phyloP scores from a whole-genome alignment of 1,140 invertebrate species.

The Ceratosolen fusciceps region DNA sequence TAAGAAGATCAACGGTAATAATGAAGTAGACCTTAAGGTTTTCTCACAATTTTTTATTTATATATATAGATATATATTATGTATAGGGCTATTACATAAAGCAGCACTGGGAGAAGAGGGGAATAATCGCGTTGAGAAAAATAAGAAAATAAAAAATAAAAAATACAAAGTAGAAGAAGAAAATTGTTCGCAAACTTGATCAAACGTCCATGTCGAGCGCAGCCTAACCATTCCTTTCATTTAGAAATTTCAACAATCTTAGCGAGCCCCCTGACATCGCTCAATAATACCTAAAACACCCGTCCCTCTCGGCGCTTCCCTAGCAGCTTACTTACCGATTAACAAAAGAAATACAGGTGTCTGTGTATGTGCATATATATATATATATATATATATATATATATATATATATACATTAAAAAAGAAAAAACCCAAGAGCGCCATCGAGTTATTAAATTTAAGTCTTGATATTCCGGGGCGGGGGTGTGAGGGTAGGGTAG shows the following conservation, averaged over 20 bases:
- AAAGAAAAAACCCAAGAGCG: too few species aligned
- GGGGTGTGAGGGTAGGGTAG: too few species aligned
- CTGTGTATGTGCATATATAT: too few species aligned
- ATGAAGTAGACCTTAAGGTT: slow-evolving; percentile 47
- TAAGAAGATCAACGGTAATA: slow-evolving; percentile 8
- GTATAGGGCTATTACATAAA: slow-evolving; percentile 68
- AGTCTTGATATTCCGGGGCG: too few species aligned
- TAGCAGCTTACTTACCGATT: slow-evolving; percentile 34
- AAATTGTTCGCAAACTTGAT: slow-evolving; percentile 60
- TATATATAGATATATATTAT: slow-evolving; percentile 59
- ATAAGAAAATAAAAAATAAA: too few species aligned
- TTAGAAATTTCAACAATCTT: slow-evolving; percentile 47
- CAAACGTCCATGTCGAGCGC: slow-evolving; percentile 56
- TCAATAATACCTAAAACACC: slow-evolving; percentile 1
- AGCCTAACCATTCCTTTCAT: slow-evolving; percentile 55
- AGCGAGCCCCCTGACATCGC: not conserved
- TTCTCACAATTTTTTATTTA: slow-evolving; percentile 64
- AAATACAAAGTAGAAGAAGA: too few species aligned
- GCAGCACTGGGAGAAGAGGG: slow-evolving; percentile 62
- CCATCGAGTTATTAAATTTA: too few species aligned
- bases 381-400: too few species aligned
- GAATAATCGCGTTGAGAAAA: slow-evolving; percentile 58
- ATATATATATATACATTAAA: too few species aligned
- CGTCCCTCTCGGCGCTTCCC: slow-evolving; percentile 39
- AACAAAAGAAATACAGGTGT: slow-evolving; percentile 61